These are phyloP conservation scores for Helicoverpa zea DNA, from an alignment of 1,140 invertebrate species.

Conservation along the genomic window DNA sequence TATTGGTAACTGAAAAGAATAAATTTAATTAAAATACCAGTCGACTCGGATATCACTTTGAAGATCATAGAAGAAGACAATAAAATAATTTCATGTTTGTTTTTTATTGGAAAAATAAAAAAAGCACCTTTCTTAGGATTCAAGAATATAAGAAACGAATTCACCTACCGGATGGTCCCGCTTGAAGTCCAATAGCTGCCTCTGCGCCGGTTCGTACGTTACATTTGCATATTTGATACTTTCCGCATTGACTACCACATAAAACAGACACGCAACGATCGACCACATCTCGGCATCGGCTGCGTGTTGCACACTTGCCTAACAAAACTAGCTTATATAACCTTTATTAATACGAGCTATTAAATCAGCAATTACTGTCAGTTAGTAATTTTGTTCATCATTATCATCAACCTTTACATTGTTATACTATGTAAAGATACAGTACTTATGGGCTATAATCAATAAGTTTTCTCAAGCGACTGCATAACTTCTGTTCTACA, in stretches of 20 bases:
- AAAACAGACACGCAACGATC: not conserved
- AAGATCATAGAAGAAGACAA: too few relatives aligned
- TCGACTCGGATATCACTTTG: too few relatives aligned
- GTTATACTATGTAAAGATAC: too few relatives aligned
- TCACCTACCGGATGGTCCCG: constrained; percentile 9
- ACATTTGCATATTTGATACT: not conserved
- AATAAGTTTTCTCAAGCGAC: too few relatives aligned
- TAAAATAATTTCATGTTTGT: too few relatives aligned
- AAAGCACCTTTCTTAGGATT: too few relatives aligned
- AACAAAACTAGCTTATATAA: not conserved
- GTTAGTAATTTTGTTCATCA: too few relatives aligned
- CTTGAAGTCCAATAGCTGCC: constrained; percentile 27
- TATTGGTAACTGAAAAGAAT: constrained; percentile 79
- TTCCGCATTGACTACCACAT: not conserved
- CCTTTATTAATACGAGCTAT: not conserved
- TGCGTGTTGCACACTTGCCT: not conserved
- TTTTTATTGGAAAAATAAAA: too few relatives aligned
- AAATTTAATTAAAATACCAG: not conserved
- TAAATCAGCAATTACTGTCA: not conserved
- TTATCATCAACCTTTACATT: too few relatives aligned
- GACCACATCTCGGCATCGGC: not conserved
- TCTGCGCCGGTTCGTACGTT: not conserved
- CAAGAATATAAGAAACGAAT: too few relatives aligned
- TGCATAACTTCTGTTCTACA: too few relatives aligned
- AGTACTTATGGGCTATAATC: too few relatives aligned